Conservation (phyloP, 2,797 vertebrate genomes). For the Acropternis orthonyx region DNA sequence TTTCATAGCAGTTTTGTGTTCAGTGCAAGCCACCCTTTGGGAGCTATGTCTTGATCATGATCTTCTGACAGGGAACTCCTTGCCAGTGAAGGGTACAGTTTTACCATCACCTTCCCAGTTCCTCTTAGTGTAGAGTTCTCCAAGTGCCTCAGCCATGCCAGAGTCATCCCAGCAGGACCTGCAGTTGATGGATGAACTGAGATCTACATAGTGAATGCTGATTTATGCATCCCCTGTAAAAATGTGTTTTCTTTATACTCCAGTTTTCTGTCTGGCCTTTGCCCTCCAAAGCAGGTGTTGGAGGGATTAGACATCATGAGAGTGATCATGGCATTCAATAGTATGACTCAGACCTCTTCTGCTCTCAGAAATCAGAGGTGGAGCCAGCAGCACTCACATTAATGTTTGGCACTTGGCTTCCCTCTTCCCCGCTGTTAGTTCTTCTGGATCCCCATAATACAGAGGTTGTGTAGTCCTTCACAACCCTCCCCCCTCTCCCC, state of each 20-base stretch:
- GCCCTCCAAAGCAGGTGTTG: neutral
- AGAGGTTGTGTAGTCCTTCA: neutral
- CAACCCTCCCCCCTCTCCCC: neutral
- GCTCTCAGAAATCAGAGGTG: neutral
- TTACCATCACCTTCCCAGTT: neutral
- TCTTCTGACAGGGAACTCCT: neutral
- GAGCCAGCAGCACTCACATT: neutral
- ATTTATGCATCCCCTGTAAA: neutral
- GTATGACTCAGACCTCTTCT: neutral
- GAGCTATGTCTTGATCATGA: accelerated
- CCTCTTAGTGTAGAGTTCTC: neutral
- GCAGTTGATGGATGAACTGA: neutral
- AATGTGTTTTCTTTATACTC: neutral
- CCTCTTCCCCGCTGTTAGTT: neutral
- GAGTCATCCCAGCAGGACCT: neutral
- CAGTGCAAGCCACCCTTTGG: neutral
- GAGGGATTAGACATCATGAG: neutral
- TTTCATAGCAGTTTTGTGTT: neutral
- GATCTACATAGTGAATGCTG: neutral
- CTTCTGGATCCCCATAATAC: neutral
- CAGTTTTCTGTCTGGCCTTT: neutral
- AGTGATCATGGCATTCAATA: neutral
- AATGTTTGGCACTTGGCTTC: neutral
- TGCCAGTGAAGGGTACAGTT: neutral
- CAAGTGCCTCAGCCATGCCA: neutral